Evolutionary conservation across 2,888 invertebrate genomes (phyloP).

Genomic region (Ichneumoninae sp.): DNA sequence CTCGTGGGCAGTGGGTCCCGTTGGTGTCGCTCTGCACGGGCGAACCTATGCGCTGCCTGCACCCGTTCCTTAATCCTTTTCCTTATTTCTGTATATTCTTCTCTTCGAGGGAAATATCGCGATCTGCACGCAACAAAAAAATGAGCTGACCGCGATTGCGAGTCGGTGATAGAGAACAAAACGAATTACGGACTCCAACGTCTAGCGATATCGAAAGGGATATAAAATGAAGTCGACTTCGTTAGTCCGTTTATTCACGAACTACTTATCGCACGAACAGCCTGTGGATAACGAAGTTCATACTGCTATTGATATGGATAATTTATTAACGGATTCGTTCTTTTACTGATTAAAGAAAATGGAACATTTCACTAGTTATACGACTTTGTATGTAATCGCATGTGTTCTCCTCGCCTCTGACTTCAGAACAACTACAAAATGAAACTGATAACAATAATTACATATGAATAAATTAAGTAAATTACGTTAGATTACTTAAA

Average conservation of each 20-base stretch:
- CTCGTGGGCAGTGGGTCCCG: slow-evolving; percentile 76
- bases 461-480: too few species aligned
- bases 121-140: not conserved
- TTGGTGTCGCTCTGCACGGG: slow-evolving; percentile 73
- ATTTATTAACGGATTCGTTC: too few species aligned
- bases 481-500: too few species aligned
- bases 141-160: slow-evolving; percentile 13
- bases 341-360: too few species aligned
- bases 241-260: slow-evolving; percentile 21
- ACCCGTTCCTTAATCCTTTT: slow-evolving; percentile 35
- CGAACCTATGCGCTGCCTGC: slow-evolving; percentile 45
- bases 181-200: slow-evolving; percentile 17
- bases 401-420: too few species aligned
- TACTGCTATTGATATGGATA: too few species aligned
- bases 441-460: too few species aligned
- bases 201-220: slow-evolving; percentile 4
- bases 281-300: not conserved
- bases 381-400: too few species aligned
- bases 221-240: slow-evolving; percentile 35
- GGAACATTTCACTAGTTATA: too few species aligned
- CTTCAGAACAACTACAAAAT: too few species aligned
- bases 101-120: not conserved
- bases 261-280: not conserved
- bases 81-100: slow-evolving; percentile 1
- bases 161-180: slow-evolving; percentile 18